Evolutionary conservation across 2,113 vertebrate species (phyloP), one percentile per base, ranked within the genome.

Genomic region (Brachypodius melanocephalos): DNA sequence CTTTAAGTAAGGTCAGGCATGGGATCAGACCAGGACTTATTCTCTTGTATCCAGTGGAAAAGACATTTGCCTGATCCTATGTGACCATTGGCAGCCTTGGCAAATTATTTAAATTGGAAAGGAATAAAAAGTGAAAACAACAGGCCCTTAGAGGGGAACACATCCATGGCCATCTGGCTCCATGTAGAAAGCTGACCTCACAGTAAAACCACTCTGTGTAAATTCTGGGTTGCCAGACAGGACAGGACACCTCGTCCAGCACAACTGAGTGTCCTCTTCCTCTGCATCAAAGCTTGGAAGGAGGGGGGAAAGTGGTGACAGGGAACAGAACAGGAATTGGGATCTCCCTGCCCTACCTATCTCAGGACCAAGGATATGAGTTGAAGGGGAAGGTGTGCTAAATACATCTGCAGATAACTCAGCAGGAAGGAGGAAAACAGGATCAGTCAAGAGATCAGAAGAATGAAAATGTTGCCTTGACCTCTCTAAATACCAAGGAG

Each of bases 291-390:
- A 45, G 26, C 11, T 2, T 46, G 14, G 48, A 74, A 10, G 3
- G 12, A 31, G 4, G 1, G 5, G 4, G 3, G 4, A 4, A 9
- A 54, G 3, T 46, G 10, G 10, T 19, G 17, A 69, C 13, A 25
- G 10, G 10, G 21, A 73, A 29, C 34, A 73, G 65, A 59, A 45
- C 1, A 49, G 22, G 17, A 67, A 45, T n/a, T 77, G 9, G 1
- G 5, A 63, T 42, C 13, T 77, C 25, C 13, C 9, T 74, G 24
- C 13, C 57, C 25, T 57, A 15, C 15, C 4, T 14, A 26, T 43
- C 8, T 13, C 18, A 74, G 19, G 10, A 25, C 14, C 16, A 21
- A 17, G 10, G 20, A 78, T 51, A 42, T 19, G 14, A 45, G 12
- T 19, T 34, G 8, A n/a, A 81, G 42, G 42, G 54, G 38, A 85